phyloP scores from a whole-genome alignment of 2,113 vertebrate species.

The Scomber colias region DNA sequence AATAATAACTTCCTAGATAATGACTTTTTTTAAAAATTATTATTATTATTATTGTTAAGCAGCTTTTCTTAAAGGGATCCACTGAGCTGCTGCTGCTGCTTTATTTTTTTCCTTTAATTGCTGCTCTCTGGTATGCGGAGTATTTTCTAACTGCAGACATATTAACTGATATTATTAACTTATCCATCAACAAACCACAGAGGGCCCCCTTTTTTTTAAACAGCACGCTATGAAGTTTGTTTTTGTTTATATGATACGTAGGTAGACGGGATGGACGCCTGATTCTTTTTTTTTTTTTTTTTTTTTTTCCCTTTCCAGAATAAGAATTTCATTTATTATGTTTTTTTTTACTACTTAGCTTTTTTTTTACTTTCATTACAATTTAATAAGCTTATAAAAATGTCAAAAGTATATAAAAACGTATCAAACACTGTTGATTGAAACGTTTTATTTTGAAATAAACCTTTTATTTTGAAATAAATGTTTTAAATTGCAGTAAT shows the following conservation, averaged over 20 bases:
- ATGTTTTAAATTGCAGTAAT: too few species aligned
- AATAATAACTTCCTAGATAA: background rate
- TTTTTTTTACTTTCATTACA: background rate
- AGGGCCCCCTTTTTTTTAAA: conserved; percentile 40
- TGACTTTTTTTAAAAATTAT: conserved; percentile 6
- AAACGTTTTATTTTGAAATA: too few species aligned
- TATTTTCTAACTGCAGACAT: conserved; percentile 20
- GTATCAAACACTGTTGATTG: too few species aligned
- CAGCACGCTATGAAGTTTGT: conserved; percentile 41
- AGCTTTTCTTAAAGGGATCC: too few species aligned
- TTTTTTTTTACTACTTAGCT: background rate
- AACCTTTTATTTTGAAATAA: too few species aligned
- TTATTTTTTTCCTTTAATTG: conserved; percentile 11
- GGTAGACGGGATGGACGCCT: conserved; percentile 18
- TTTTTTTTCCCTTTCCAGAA: background rate
- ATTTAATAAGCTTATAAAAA: background rate
- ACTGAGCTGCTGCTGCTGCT: background rate
- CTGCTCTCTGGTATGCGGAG: background rate
- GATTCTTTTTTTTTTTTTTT: background rate
- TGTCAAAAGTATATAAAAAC: too few species aligned
- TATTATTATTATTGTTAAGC: too few species aligned
- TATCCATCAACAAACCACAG: conserved; percentile 41
- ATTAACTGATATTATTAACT: conserved; percentile 34
- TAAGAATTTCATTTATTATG: conserved; percentile 8
- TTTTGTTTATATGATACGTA: conserved; percentile 48